Evolutionary conservation across 2,797 vertebrate genomes (phyloP), one percentile per base, ranked within the genome.

Genomic region (Lutra lutra): DNA sequence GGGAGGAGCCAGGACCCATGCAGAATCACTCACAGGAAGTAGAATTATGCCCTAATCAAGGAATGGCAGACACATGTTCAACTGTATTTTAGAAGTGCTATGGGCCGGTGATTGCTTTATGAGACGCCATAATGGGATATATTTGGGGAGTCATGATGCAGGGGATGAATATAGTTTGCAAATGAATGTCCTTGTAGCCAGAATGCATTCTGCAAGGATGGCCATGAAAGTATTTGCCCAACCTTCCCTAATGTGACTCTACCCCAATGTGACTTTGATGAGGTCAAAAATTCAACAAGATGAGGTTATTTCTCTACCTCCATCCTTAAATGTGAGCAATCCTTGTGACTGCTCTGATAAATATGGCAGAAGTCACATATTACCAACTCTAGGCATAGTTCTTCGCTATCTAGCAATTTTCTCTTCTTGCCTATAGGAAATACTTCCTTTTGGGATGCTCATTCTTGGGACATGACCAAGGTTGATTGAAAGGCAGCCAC

Each of bases 191-290:
- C 12, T 18, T 90, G 9, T 15, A 38, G 84, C 35, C 68, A 78
- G 46, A 89, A 1, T 87, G 51, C 48, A 87, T 73, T 92, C 96
- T 97, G 75, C 54, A 83, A 95, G 54, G 68, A 96, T 79, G 51
- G 62, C 40, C 77, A 90, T 32, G 87, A 86, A 43, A 86, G 1
- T 46, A 78, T 54, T 54, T 46, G 70, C 25, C 75, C 46, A 66
- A 43, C 25, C 38, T 90, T 83, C 73, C 51, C 32, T 1, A n/a
- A 35, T 14, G 38, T 66, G 46, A 60, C 27, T 60, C 21, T 58
- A 43, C 40, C 25, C 25, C 72, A 75, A 32, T 18, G 43, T 75
- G 73, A 46, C 73, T 48, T 48, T 32, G 8, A 75, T 18, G 27
- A 18, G 43, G 73, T 32, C 43, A 75, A 75, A 75, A 46, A 75